Base-by-base conservation (phyloP, 2,888 invertebrate genomes). In the Parelbella ahira region DNA sequence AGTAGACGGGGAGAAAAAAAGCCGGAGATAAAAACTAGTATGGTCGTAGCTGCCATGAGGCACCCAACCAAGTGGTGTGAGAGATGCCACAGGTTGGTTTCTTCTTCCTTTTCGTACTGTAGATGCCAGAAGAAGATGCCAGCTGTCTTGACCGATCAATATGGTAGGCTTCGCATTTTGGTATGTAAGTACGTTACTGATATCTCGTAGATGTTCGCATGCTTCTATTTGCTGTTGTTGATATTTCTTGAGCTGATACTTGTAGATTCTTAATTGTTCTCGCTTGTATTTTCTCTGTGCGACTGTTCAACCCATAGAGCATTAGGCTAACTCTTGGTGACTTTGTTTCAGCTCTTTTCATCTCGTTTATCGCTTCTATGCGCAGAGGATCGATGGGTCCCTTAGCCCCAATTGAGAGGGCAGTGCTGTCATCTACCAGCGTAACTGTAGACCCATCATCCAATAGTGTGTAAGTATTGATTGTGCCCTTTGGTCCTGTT, bases 391-490 rank as follows among this genome's bases (percentile, higher is more conserved):
- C 44, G 0, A 13, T 2, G 0, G 46, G 46, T 4, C 51, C 51
- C 4, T 13, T 11, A 0, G 37, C 42, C 1, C 51, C 49, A 9
- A 46, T 25, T 2, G 7, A n/a, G 0, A 11, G 6, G 0, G 46
- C 46, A 4, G 36, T 2, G 1, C 34, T 15, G 1, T 41, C 21
- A 13, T 48, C 46, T 1, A 49, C 7, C 1, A 49, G 28, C 2
- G 47, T 38, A 2, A 48, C 24, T 1, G 47, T 51, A 1, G 48
- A 46, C 1, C 49, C 49, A 13, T 49, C 51, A 23, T 49, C 49
- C 4, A 52, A 32, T 6, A 52, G 23, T 1, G 49, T 47, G 24
- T 23, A 42, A 0, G 48, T 47, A 5, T 44, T 32, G 1, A 33
- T n/a, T 0, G 4, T 9, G 2, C 48, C 47, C 6, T 4, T 13